Percentiles rank a stretch among this genome's conserved stretches.
These are phyloP conservation scores for Druon quercuslanigerum DNA, from an alignment of 1,140 invertebrate genomes.

Conservation along the genomic window DNA sequence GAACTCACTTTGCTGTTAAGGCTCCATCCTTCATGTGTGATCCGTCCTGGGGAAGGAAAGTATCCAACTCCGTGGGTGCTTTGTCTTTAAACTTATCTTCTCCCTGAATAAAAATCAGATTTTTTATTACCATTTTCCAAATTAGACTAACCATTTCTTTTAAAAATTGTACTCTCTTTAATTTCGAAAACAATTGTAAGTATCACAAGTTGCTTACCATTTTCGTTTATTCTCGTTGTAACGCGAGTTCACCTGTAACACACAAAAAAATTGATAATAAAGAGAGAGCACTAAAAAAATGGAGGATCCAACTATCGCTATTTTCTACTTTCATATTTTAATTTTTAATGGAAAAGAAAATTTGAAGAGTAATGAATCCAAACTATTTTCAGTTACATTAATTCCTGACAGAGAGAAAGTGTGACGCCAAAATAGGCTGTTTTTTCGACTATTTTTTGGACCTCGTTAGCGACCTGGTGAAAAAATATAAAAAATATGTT, in stretches of 20 bases:
- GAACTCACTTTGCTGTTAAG: slow-evolving; percentile 65
- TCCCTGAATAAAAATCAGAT: neutral
- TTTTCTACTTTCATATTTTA: no score
- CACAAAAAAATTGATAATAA: neutral
- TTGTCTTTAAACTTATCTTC: slow-evolving; percentile 56
- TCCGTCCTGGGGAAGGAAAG: slow-evolving; percentile 80
- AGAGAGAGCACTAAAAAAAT: no score
- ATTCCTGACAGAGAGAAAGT: no score
- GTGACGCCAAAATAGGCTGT: no score
- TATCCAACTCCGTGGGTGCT: slow-evolving; percentile 79
- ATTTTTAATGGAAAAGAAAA: no score
- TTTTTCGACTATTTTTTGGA: no score
- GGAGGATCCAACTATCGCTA: no score
- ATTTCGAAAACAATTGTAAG: neutral
- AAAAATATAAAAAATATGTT: no score
- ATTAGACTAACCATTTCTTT: neutral
- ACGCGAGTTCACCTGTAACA: slow-evolving; percentile 10
- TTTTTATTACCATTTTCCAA: neutral
- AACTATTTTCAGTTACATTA: no score
- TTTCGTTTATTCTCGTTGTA: neutral
- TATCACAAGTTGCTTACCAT: neutral
- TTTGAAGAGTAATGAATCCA: no score
- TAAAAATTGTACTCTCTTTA: neutral
- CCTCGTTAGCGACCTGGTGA: no score
- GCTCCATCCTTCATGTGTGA: slow-evolving; percentile 71